These are phyloP conservation scores for Spialia ferax DNA, from an alignment of 2,888 invertebrate genomes.

Conservation along the genomic window DNA sequence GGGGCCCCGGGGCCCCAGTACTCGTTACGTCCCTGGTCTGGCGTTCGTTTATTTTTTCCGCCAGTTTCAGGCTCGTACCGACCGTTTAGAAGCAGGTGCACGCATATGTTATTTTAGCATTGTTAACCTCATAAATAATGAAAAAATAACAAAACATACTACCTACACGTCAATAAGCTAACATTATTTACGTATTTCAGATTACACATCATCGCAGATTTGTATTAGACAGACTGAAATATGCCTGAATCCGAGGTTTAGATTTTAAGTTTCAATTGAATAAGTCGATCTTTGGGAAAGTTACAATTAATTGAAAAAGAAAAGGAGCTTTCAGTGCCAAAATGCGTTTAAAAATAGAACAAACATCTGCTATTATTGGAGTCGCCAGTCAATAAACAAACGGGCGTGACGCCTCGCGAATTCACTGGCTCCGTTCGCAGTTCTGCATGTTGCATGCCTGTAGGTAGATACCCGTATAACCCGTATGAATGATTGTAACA, in stretches of 20 bases:
- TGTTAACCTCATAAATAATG: conserved; percentile 2
- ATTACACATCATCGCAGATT: neutral
- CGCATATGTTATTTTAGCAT: neutral
- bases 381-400: conserved; percentile 21
- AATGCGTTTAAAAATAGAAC: conserved; percentile 1
- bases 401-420: conserved; percentile 25
- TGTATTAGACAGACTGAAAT: neutral
- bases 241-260: neutral
- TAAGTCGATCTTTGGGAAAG: too few relatives aligned
- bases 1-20: too few relatives aligned
- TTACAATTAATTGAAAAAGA: too few relatives aligned
- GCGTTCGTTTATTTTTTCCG: too few relatives aligned
- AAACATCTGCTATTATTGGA: conserved; percentile 20
- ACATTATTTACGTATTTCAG: neutral
- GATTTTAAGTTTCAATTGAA: neutral
- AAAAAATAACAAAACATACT: conserved; percentile 1
- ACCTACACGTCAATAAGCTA: neutral
- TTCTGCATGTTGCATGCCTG: conserved; percentile 27
- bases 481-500: conserved; percentile 34
- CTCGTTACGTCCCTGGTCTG: too few relatives aligned
- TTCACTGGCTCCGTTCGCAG: conserved; percentile 32
- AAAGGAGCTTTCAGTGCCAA: too few relatives aligned
- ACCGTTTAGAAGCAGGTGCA: neutral
- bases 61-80: too few relatives aligned
- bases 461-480: conserved; percentile 9